Evolutionary conservation across 2,888 invertebrate genomes (phyloP).

Genomic region (Cheilosia impressa): DNA sequence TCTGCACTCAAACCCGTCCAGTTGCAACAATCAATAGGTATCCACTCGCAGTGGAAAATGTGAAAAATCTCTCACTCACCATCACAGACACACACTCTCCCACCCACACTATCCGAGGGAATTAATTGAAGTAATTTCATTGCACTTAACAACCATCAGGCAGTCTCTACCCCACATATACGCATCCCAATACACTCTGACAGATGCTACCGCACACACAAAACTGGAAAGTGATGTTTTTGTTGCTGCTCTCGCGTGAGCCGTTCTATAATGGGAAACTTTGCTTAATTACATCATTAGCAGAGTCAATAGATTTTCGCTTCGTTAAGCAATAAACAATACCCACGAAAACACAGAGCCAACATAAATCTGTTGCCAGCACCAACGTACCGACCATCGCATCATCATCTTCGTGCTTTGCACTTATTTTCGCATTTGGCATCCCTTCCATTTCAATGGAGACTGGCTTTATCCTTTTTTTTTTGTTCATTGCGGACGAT

Average conservation of each 20-base stretch:
- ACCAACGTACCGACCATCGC: constrained; percentile 17
- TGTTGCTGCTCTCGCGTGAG: constrained; percentile 22
- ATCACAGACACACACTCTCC: not conserved
- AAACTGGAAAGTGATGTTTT: constrained; percentile 11
- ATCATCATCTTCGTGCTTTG: constrained; percentile 66
- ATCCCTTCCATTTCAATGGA: constrained; percentile 59
- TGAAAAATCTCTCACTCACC: constrained; percentile 44
- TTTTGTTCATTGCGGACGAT: not conserved
- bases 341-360: constrained; percentile 57
- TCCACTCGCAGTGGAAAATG: constrained; percentile 2
- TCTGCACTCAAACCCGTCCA: not conserved
- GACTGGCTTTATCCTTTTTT: constrained; percentile 51
- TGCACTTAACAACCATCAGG: constrained; percentile 59
- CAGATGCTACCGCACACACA: constrained; percentile 33
- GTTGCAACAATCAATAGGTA: constrained; percentile 48
- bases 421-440: constrained; percentile 72
- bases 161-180: not conserved
- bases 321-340: constrained; percentile 75
- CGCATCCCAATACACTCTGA: constrained; percentile 5
- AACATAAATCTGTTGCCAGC: constrained; percentile 65
- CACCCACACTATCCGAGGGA: constrained; percentile 1
- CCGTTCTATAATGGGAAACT: constrained; percentile 69
- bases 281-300: constrained; percentile 81
- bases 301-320: constrained; percentile 80
- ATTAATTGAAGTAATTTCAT: constrained; percentile 69